phyloP scores from a whole-genome alignment of 2,797 vertebrate species.

The Eulemur mongoz region DNA sequence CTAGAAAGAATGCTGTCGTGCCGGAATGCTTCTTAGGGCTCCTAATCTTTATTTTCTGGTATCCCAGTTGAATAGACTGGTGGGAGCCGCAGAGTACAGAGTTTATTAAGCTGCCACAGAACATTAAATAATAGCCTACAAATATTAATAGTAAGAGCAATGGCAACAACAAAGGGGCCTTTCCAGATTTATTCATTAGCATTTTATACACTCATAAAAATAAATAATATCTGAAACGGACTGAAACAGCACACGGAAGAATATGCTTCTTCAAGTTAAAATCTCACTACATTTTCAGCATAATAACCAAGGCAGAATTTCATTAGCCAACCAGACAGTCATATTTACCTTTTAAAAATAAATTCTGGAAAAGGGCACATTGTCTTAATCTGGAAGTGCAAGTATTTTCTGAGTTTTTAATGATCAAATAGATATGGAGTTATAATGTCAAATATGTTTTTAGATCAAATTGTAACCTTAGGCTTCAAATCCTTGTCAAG shows the following conservation, averaged over 20 bases:
- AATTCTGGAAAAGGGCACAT: background rate
- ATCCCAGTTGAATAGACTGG: background rate
- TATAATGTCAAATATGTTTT: slow-evolving; percentile 31
- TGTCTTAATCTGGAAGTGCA: background rate
- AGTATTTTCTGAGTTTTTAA: slow-evolving; percentile 3
- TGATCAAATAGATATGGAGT: background rate
- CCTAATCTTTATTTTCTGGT: slow-evolving; percentile 27
- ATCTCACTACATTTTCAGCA: slow-evolving; percentile 7
- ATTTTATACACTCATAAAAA: slow-evolving; percentile 56
- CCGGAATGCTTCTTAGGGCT: background rate
- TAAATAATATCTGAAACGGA: slow-evolving; percentile 47
- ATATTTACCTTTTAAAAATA: slow-evolving; percentile 52
- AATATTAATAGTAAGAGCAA: slow-evolving; percentile 40
- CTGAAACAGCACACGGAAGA: background rate
- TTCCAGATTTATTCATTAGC: slow-evolving; percentile 59
- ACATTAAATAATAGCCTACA: slow-evolving; percentile 52
- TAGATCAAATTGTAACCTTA: slow-evolving; percentile 5
- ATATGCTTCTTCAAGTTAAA: slow-evolving; percentile 25
- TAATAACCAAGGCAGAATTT: slow-evolving; percentile 45
- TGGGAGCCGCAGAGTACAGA: background rate
- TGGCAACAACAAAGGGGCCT: background rate
- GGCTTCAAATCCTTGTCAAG: slow-evolving; percentile 5
- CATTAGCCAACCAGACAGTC: slow-evolving; percentile 23
- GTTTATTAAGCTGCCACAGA: slow-evolving; percentile 55
- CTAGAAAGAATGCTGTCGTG: background rate